Percentiles rank a stretch among this genome's conserved stretches.
Evolutionary conservation across 2,797 vertebrate genomes (phyloP).

Genomic region (Emys orbicularis): DNA sequence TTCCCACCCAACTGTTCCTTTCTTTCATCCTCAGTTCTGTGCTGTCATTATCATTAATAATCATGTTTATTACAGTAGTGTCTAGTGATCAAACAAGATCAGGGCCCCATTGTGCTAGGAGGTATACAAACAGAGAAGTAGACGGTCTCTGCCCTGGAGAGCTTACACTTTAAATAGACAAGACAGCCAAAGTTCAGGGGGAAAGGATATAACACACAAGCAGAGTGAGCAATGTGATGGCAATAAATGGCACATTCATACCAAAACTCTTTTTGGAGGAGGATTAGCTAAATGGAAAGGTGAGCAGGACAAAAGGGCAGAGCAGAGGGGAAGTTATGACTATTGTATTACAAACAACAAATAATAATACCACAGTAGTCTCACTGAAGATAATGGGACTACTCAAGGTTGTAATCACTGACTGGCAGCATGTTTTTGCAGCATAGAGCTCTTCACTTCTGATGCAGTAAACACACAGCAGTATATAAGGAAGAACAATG

Average conservation of each 20-base stretch:
- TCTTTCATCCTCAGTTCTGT: background rate
- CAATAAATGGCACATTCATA: background rate
- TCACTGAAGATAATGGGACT: background rate
- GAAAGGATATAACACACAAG: background rate
- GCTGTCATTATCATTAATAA: background rate
- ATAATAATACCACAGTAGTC: background rate
- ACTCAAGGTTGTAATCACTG: background rate
- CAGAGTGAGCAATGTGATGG: fast-evolving
- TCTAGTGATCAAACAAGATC: background rate
- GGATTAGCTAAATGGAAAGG: background rate
- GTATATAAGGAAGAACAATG: fast-evolving
- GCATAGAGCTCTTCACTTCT: background rate
- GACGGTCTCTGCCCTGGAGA: fast-evolving
- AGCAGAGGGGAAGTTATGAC: background rate
- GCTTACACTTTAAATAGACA: background rate
- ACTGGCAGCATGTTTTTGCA: background rate
- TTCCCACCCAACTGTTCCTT: fast-evolving
- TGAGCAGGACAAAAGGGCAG: background rate
- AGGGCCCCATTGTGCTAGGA: background rate
- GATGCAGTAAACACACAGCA: fast-evolving
- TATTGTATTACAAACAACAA: background rate
- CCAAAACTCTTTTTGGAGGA: background rate
- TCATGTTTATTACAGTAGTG: background rate
- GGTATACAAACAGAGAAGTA: background rate
- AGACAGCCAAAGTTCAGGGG: background rate